Conservation (phyloP, 2,888 invertebrate genomes). For the Cotesia congregata region DNA sequence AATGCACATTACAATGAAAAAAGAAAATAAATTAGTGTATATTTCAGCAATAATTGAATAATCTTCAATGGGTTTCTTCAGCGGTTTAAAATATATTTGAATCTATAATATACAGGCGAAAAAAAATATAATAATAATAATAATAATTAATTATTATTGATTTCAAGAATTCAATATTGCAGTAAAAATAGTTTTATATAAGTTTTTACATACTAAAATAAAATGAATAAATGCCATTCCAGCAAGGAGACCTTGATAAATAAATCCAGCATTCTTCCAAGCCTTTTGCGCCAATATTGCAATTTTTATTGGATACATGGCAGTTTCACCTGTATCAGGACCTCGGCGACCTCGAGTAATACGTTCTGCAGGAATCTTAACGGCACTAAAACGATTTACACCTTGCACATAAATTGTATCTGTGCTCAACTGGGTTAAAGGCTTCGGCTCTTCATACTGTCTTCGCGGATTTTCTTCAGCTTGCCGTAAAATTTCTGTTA, state of each 20-base stretch:
- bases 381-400: slow-evolving; percentile 63
- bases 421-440: slow-evolving; percentile 60
- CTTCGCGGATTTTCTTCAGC: slow-evolving; percentile 57
- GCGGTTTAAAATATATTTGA: slow-evolving; percentile 55
- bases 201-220: slow-evolving; percentile 56
- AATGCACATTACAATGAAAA: slow-evolving; percentile 58
- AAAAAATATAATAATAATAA: slow-evolving; percentile 5
- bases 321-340: slow-evolving; percentile 26
- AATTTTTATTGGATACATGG: slow-evolving; percentile 58
- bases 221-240: slow-evolving; percentile 67
- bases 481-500: slow-evolving; percentile 62
- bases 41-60: slow-evolving; percentile 60
- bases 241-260: slow-evolving; percentile 65
- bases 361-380: slow-evolving; percentile 56
- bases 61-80: slow-evolving; percentile 52
- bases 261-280: slow-evolving; percentile 59
- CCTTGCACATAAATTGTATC: slow-evolving; percentile 66
- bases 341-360: slow-evolving; percentile 32
- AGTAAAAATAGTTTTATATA: slow-evolving; percentile 16
- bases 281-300: slow-evolving; percentile 63
- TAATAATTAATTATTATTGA: neutral
- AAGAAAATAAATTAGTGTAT: slow-evolving; percentile 61
- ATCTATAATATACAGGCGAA: slow-evolving; percentile 51
- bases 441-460: slow-evolving; percentile 60
- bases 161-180: slow-evolving; percentile 2